Percentiles rank a stretch among this genome's conserved stretches.
Evolutionary conservation across 2,113 vertebrate genomes (phyloP).

Genomic region (Sinosuthora webbiana): DNA sequence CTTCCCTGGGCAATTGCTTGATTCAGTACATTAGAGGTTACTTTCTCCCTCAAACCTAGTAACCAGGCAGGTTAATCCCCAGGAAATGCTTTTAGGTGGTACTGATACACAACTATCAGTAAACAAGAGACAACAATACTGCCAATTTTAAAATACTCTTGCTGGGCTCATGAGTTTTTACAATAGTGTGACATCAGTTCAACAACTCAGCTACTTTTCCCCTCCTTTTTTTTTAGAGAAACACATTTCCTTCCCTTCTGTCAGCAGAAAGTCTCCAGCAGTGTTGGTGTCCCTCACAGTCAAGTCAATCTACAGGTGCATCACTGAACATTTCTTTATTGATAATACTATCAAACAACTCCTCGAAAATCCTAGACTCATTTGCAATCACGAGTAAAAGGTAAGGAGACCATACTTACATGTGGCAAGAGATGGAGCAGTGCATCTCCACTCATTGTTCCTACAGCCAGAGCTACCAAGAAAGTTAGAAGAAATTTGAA

Average conservation of each 20-base stretch:
- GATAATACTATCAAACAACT: neutral
- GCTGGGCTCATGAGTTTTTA: neutral
- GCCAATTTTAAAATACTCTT: neutral
- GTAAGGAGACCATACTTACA: constrained; percentile 72
- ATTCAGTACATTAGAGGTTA: neutral
- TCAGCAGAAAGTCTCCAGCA: neutral
- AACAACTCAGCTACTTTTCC: neutral
- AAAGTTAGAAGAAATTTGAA: constrained; percentile 99
- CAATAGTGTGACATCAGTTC: neutral
- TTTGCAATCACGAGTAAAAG: neutral
- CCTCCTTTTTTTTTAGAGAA: neutral
- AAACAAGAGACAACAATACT: neutral
- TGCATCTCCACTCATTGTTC: constrained; percentile 96
- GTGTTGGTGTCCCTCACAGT: neutral
- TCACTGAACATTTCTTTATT: neutral
- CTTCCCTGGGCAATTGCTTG: neutral
- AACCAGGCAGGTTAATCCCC: neutral
- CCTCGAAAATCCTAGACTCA: neutral
- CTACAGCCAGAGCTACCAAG: constrained; percentile 95
- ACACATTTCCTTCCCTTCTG: neutral
- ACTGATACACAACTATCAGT: neutral
- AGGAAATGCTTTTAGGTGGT: neutral
- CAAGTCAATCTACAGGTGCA: neutral
- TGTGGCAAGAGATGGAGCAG: constrained; percentile 96
- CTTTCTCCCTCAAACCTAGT: neutral